Conservation (phyloP, 2,888 invertebrate species). For the Rambutsinella grinnellia region DNA sequence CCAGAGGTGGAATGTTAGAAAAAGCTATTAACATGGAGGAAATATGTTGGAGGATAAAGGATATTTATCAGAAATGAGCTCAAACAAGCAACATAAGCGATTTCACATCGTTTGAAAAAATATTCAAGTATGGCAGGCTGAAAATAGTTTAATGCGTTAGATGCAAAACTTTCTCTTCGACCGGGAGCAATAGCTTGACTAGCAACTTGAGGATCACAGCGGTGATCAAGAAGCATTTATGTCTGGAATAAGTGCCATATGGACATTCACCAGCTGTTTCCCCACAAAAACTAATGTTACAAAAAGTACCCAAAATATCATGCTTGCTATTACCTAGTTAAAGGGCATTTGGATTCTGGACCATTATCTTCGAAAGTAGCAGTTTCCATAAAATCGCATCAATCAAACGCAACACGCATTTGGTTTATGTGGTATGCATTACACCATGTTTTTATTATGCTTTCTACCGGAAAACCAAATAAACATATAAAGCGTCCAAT, state of each 20-base stretch:
- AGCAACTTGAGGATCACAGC: neutral
- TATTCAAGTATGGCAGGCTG: no score
- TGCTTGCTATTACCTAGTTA: constrained; percentile 48
- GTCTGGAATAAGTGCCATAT: neutral
- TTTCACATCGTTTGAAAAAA: no score
- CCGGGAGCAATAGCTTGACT: neutral
- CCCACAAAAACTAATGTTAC: neutral
- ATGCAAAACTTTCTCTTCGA: no score
- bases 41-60: neutral
- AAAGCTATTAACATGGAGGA: no score
- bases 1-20: no score
- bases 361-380: constrained; percentile 46
- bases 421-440: neutral
- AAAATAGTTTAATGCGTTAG: no score
- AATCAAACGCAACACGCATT: constrained; percentile 46
- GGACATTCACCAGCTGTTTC: neutral
- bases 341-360: constrained; percentile 46
- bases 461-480: no score
- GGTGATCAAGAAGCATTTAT: neutral
- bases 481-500: no score
- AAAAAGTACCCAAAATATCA: neutral
- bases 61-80: neutral
- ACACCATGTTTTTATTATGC: constrained; percentile 4
- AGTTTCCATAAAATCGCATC: constrained; percentile 49
- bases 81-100: no score